Base-by-base conservation (phyloP, 1,140 invertebrate species). In the Trachymyrmex cornetzi region DNA sequence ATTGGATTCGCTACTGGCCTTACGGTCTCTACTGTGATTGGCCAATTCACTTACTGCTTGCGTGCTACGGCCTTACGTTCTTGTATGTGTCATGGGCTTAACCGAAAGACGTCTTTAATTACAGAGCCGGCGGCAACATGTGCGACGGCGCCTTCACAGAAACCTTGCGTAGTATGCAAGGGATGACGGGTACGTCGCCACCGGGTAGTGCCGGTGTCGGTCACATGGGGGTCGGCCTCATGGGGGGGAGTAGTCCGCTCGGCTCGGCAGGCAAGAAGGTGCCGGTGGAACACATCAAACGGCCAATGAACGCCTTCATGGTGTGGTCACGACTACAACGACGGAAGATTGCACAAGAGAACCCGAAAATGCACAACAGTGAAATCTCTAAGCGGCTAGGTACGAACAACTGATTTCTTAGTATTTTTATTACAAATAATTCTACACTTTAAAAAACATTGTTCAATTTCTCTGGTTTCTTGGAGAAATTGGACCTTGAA, bases 301-400 rank as follows among this genome's bases (percentile, higher is more conserved):
- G 96, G 50, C 96, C 96, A 3, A 97, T 97, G 96, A 97, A 97
- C 91, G 96, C 96, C 16, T 97, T 97, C 92, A 97, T 97, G 98
- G 97, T 98, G 1, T 98, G 98, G 98, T 98, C 98, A 0, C 94
- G 98, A 61, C 95, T 98, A 59, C 98, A 99, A 92, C 95, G 98
- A 71, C 96, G 98, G 81, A 98, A 99, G 95, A 99, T 99, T 91
- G 99, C 99, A 0, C 98, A 99, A 94, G 98, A 99, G 91, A 99
- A 99, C 95, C 99, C 99, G 1, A 99, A 99, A 96, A 99, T 99
- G 99, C 99, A 99, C 96, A 99, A 99, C 94, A 99, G 98, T 0
- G 99, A 99, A 95, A 99, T 99, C 87, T 99, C 98, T 27, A 99
- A 99, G 95, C 95, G 98, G 94, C 96, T 99, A 57, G 99, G 98